Conservation (phyloP, 2,888 invertebrate genomes). For the Netelia inedita region DNA sequence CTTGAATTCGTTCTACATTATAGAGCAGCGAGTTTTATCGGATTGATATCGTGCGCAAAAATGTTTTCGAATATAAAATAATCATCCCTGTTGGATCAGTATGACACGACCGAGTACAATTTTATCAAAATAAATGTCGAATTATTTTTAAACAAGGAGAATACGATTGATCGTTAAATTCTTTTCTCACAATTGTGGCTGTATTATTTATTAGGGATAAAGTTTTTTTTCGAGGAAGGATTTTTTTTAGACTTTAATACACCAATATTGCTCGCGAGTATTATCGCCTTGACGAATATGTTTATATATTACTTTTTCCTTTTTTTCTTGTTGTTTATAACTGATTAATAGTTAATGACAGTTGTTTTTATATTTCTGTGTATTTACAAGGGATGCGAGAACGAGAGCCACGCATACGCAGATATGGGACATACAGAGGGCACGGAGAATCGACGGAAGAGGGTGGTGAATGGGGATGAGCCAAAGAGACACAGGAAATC, state of each 20-base stretch:
- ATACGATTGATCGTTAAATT: too few relatives aligned
- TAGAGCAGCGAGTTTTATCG: background rate
- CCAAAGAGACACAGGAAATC: constrained; percentile 38
- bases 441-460: background rate
- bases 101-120: too few relatives aligned
- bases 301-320: background rate
- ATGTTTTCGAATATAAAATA: background rate
- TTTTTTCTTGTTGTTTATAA: constrained; percentile 5
- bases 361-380: constrained; percentile 33
- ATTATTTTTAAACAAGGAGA: too few relatives aligned
- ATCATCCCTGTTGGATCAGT: background rate
- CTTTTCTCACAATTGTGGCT: too few relatives aligned
- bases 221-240: too few relatives aligned
- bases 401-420: background rate
- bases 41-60: background rate
- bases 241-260: too few relatives aligned
- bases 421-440: background rate
- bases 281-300: too few relatives aligned
- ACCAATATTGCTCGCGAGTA: too few relatives aligned
- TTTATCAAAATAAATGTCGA: too few relatives aligned
- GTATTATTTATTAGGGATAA: too few relatives aligned
- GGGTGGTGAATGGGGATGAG: constrained; percentile 11
- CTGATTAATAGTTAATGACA: constrained; percentile 19
- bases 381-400: background rate
- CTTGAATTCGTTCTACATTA: constrained; percentile 22